A percentile compares a stretch with the other conserved stretches of the same genome.
Evolutionary conservation across 2,888 invertebrate genomes (phyloP).

Genomic region (Kuschelorhynchus macadamiae): DNA sequence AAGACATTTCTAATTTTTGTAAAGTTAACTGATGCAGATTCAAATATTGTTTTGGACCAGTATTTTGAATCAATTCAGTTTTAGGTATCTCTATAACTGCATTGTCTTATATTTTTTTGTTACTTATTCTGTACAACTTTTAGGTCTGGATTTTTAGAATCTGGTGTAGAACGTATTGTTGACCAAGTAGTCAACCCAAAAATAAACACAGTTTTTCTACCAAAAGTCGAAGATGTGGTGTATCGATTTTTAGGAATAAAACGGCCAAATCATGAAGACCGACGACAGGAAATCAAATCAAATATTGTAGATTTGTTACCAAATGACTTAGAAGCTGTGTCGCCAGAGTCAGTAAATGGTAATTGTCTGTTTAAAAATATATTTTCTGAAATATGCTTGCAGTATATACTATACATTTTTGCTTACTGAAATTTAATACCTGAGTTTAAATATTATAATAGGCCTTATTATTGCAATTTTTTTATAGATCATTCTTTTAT

Average conservation of each 20-base stretch:
- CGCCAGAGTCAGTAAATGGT: conserved; percentile 81
- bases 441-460: too few species aligned
- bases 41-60: too few species aligned
- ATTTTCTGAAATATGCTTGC: conserved; percentile 6
- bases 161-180: conserved; percentile 93
- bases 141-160: conserved; percentile 90
- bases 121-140: too few species aligned
- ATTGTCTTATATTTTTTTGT: too few species aligned
- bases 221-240: conserved; percentile 91
- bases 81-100: too few species aligned
- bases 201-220: conserved; percentile 88
- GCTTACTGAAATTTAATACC: too few species aligned
- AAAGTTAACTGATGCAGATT: too few species aligned
- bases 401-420: not conserved
- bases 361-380: too few species aligned
- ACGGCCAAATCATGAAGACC: conserved; percentile 70
- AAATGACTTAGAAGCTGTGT: conserved; percentile 85
- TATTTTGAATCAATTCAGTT: too few species aligned
- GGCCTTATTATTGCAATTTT: too few species aligned
- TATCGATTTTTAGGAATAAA: conserved; percentile 89
- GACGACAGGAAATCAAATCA: conserved; percentile 45
- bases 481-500: conserved; percentile 21
- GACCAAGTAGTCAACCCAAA: conserved; percentile 97
- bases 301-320: conserved; percentile 73
- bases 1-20: too few species aligned